Evolutionary conservation across 2,888 invertebrate genomes (phyloP).

Genomic region (Calameuta pallipes): DNA sequence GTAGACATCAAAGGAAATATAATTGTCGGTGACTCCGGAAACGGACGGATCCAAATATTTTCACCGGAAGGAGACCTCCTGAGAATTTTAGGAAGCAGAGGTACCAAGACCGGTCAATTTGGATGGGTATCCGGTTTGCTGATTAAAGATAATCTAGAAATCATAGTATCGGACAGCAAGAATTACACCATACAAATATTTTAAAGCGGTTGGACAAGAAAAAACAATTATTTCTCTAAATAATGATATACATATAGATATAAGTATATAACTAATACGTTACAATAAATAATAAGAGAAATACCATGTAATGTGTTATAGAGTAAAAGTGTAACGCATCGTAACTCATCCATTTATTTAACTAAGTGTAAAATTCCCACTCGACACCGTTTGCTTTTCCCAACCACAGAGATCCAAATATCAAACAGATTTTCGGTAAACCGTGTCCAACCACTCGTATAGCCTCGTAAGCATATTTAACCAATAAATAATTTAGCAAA

Average conservation of each 20-base stretch:
- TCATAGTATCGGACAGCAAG: conserved; percentile 74
- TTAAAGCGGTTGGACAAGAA: conserved; percentile 36
- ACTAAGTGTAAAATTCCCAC: background rate
- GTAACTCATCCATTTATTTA: background rate
- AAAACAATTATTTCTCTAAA: background rate
- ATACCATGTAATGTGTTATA: background rate
- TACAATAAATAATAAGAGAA: background rate
- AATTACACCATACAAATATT: conserved; percentile 68
- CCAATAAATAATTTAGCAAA: conserved; percentile 67
- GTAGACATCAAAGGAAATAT: conserved; percentile 81
- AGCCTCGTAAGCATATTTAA: conserved; percentile 60
- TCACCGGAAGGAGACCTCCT: conserved; percentile 77
- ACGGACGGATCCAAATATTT: conserved; percentile 81
- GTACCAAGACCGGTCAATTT: conserved; percentile 69
- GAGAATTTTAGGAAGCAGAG: conserved; percentile 73
- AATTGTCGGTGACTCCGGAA: conserved; percentile 83
- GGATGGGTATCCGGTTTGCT: conserved; percentile 79
- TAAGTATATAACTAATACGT: background rate
- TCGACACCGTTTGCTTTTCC: conserved; percentile 56
- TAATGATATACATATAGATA: background rate
- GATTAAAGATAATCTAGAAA: conserved; percentile 72
- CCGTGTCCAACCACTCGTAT: conserved; percentile 47
- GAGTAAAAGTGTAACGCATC: background rate
- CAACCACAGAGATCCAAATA: conserved; percentile 50
- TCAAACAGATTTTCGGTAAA: conserved; percentile 56